Evolutionary conservation across 2,797 vertebrate species (phyloP).

Genomic region (Lycodopsis pacificus): DNA sequence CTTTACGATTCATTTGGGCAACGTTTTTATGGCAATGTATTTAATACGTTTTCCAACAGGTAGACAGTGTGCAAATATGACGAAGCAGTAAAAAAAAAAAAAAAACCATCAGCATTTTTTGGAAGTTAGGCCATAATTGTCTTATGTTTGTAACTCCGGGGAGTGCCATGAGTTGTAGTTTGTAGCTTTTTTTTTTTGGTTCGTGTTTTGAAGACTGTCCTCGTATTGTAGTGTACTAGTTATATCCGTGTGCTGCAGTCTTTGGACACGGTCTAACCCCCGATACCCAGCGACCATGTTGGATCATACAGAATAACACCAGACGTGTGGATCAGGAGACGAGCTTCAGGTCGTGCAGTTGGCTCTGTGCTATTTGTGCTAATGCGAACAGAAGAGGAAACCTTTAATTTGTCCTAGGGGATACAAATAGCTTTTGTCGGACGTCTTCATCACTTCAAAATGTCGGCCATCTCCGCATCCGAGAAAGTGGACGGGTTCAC

Average conservation of each 20-base stretch:
- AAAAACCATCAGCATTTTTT: background rate
- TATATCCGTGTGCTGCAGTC: constrained; percentile 48
- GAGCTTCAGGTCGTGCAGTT: constrained; percentile 43
- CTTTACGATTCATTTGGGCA: constrained; percentile 6
- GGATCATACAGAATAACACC: constrained; percentile 65
- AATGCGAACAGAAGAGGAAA: constrained; percentile 60
- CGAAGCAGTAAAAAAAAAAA: constrained; percentile 12
- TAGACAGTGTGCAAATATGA: constrained; percentile 40
- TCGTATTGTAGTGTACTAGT: constrained; percentile 22
- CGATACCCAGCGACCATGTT: constrained; percentile 56
- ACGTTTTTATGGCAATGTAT: constrained; percentile 58
- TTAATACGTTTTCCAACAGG: constrained; percentile 63
- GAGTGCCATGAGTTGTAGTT: constrained; percentile 42
- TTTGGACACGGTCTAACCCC: constrained; percentile 53
- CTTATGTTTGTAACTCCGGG: constrained; percentile 16
- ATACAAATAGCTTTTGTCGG: constrained; percentile 43
- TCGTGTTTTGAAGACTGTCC: constrained; percentile 44
- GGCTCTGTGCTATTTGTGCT: constrained; percentile 46
- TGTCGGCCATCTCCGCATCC: constrained; percentile 95
- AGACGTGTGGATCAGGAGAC: constrained; percentile 22
- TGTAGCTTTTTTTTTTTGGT: constrained; percentile 25
- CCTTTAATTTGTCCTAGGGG: constrained; percentile 44
- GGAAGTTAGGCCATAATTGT: background rate
- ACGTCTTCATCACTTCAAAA: constrained; percentile 76
- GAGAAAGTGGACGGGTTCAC: constrained; percentile 99